Base-by-base conservation (phyloP, 2,797 vertebrate species). In the Scleropages formosus region DNA sequence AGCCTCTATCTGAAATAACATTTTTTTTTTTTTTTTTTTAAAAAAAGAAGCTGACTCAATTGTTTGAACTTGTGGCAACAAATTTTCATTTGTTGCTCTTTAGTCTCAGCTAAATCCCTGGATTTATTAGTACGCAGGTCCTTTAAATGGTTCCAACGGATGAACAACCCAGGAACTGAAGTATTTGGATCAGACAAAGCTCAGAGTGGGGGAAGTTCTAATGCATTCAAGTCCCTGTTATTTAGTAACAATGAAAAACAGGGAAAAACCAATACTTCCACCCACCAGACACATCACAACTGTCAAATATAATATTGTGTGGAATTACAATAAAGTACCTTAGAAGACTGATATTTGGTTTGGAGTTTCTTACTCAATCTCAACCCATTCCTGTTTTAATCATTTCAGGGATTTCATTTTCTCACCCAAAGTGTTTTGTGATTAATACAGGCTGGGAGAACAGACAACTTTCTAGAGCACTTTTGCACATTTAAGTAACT, bases 11-110 rank as follows among this genome's bases (percentile, higher is more conserved):
- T 39, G 31, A 39, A 39, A 39, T 2, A 39, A 6, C 39, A 6
- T 31, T 6, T 31, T 39, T 31, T 39, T 39, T 49, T n/a, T 4
- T n/a, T n/a, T n/a, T n/a, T n/a, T n/a, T n/a, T n/a, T n/a, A n/a
- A n/a, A n/a, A 24, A n/a, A 68, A 9, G 13, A 68, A 20, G 49
- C 49, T 68, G 39, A 68, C 26, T 70, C 68, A 70, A 22, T 13
- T 1, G 47, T 8, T 27, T 24, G 68, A 51, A 13, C 24, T 9
- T n/a, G 51, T 51, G 78, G 80, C 69, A 69, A 58, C 53, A 69
- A 77, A 67, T 39, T 73, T 26, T 73, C 82, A 76, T 83, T 81
- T 84, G 86, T 79, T 81, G 84, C 86, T 86, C 82, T 83, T 22
- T 56, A 22, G 20, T 26, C 67, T 16, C 22, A 51, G 65, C 65